Evolutionary conservation across 2,888 invertebrate genomes (phyloP), one percentile per base, ranked within the genome.

Genomic region (Callimorpha dominula): DNA sequence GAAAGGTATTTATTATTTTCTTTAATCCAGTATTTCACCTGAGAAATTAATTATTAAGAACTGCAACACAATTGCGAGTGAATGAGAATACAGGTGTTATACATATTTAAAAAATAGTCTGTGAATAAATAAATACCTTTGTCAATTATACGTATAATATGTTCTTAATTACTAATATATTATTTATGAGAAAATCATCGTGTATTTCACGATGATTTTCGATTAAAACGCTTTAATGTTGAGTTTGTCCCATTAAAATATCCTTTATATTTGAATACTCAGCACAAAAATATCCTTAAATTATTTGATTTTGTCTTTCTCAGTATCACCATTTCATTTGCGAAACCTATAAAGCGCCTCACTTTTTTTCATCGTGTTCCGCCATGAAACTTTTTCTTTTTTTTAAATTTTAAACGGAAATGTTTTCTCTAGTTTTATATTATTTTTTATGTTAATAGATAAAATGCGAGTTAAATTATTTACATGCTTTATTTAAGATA

Each of bases 1-100:
- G 95, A 94, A 88, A 94, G 95, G 95, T 94, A 90, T 87, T 84
- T 83, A 84, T 72, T 65, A 68, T 73, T 68, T 73, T 67, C 62
- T 71, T 71, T 64, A 49, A n/a, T 71, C 6, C 60, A 57, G 57
- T 57, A 20, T 12, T 57, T 70, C 31, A 43, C 57, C 50, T 52
- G 65, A 65, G 68, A 50, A 67, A 50, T 49, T 42, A 20, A 40
- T n/a, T n/a, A 40, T 65, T 20, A 14, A 68, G 20, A 50, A 60
- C 20, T 60, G 1, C 46, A 68, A 60, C 46, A 31, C 14, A 60
- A 68, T 46, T 31, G n/a, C 42, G 14, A 20, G 31, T 31, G 15
- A 50, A 31, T 31, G 49, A 46, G 0, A 46, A 46, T 46, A 50
- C 49, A 65, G 65, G 49, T 65, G 64, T 31, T 31, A 31, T 31